Percentiles rank a stretch among this genome's conserved stretches.
phyloP scores from a whole-genome alignment of 2,888 invertebrate genomes.

The Hydroisotoma schaefferi region DNA sequence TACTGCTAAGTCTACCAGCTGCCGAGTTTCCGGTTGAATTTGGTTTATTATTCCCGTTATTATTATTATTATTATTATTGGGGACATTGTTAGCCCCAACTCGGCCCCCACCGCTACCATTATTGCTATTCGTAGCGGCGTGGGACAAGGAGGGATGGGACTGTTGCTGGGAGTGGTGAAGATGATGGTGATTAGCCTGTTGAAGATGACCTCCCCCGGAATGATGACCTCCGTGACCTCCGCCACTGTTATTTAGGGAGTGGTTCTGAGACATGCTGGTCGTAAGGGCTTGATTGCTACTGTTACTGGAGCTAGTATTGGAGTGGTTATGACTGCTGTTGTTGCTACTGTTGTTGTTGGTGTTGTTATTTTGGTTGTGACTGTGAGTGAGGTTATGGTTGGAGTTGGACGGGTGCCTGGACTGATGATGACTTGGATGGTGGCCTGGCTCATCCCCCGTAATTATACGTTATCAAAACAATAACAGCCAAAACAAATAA shows the following conservation, averaged over 20 bases:
- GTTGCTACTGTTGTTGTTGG: slow-evolving; percentile 3
- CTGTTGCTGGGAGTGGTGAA: slow-evolving; percentile 12
- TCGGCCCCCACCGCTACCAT: slow-evolving; percentile 38
- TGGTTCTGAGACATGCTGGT: too few species aligned
- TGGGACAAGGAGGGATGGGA: slow-evolving; percentile 12
- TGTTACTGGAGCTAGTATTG: slow-evolving; percentile 10
- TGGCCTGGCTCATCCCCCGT: slow-evolving; percentile 29
- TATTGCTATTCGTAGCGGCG: slow-evolving; percentile 29
- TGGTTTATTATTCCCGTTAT: neutral
- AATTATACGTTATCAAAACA: too few species aligned
- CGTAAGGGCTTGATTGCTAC: slow-evolving; percentile 7
- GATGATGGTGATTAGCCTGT: slow-evolving; percentile 31
- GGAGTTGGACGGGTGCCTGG: slow-evolving; percentile 29
- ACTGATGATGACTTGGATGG: slow-evolving; percentile 32
- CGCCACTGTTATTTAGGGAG: slow-evolving; percentile 4
- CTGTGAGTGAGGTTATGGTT: slow-evolving; percentile 35
- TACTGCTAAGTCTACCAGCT: slow-evolving; percentile 41
- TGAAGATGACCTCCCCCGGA: too few species aligned
- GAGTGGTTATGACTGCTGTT: slow-evolving; percentile 7
- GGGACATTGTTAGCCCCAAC: neutral
- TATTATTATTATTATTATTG: neutral
- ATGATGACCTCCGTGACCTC: slow-evolving; percentile 23
- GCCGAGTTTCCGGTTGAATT: slow-evolving; percentile 30
- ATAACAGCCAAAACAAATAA: too few species aligned
- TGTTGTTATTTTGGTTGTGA: slow-evolving; percentile 10